phyloP scores from a whole-genome alignment of 64 coral and sea anemone genomes.

The Dendronephthya gigantea region DNA sequence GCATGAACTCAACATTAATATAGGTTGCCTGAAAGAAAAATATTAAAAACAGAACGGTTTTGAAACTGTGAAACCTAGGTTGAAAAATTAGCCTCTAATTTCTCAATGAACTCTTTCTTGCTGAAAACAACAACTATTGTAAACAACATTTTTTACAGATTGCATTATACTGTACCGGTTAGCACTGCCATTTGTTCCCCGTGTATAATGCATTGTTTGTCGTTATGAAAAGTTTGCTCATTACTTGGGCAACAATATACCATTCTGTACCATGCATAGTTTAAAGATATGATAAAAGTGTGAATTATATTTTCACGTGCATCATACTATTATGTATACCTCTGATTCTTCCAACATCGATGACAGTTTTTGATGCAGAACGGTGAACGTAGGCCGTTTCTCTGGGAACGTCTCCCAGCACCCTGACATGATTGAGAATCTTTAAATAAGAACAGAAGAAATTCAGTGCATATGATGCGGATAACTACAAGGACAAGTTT shows the following conservation, averaged over 20 bases:
- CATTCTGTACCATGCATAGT: no score
- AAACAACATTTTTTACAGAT: no score
- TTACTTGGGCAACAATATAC: no score
- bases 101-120: no score
- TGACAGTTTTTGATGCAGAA: neutral
- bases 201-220: no score
- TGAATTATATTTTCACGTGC: no score
- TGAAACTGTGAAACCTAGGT: neutral
- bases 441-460: neutral
- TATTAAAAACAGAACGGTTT: neutral
- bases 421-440: neutral
- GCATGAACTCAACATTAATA: neutral
- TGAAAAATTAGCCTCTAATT: neutral
- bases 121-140: no score
- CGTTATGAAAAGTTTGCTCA: no score
- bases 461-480: neutral
- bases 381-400: neutral
- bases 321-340: no score
- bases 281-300: no score
- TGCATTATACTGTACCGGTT: no score
- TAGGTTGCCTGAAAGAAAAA: neutral
- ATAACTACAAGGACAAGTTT: neutral
- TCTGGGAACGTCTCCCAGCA: neutral
- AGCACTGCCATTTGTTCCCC: no score
- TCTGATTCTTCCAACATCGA: neutral